A percentile compares a stretch with the other conserved stretches of the same genome.
These are phyloP conservation scores for Limnephilus lunatus DNA, from an alignment of 2,888 invertebrate genomes.

Conservation along the genomic window DNA sequence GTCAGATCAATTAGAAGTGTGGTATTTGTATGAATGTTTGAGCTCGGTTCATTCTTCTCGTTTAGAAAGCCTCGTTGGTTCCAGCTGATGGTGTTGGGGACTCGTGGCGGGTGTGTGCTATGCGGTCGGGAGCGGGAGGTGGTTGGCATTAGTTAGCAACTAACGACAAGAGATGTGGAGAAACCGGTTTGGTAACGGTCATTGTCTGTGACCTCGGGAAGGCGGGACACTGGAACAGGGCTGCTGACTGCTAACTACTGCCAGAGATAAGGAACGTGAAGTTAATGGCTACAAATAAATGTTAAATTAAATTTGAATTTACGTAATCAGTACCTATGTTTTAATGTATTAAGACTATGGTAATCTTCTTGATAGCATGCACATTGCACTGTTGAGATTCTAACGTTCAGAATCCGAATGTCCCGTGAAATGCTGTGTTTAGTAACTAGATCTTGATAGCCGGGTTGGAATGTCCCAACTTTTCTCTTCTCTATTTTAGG, in stretches of 20 bases:
- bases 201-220: slow-evolving; percentile 29
- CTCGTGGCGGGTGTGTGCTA: background rate
- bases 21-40: background rate
- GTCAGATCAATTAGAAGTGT: background rate
- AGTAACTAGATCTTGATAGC: too few species aligned
- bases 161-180: background rate
- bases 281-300: background rate
- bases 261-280: background rate
- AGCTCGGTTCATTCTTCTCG: background rate
- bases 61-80: slow-evolving; percentile 5
- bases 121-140: slow-evolving; percentile 7
- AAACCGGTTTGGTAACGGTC: slow-evolving; percentile 45
- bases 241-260: background rate
- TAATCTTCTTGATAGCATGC: background rate
- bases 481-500: background rate
- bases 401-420: background rate
- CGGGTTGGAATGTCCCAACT: background rate
- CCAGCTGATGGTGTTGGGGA: background rate
- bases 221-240: slow-evolving; percentile 20
- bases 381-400: background rate
- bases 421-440: background rate
- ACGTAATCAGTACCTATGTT: too few species aligned
- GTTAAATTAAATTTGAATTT: background rate
- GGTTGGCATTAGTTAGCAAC: slow-evolving; percentile 18
- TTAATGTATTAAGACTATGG: background rate